These are phyloP conservation scores for Microplitis mediator DNA, from an alignment of 1,140 invertebrate genomes.

Conservation along the genomic window DNA sequence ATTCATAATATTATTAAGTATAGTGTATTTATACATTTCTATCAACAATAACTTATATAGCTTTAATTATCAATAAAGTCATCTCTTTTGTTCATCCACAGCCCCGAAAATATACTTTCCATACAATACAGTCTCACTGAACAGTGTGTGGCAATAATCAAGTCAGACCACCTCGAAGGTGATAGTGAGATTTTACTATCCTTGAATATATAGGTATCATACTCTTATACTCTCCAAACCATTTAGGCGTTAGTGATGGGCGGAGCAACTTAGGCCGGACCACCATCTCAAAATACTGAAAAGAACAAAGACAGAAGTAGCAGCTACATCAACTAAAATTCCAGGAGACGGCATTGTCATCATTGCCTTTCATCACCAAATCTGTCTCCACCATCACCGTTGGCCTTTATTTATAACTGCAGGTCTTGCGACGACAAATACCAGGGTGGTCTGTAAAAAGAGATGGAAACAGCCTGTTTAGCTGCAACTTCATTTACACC, in stretches of 20 bases:
- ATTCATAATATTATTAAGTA: too few relatives aligned
- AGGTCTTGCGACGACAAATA: slow-evolving; percentile 33
- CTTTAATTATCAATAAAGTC: too few relatives aligned
- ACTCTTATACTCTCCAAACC: neutral
- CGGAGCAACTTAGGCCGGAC: slow-evolving; percentile 1
- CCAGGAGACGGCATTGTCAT: slow-evolving; percentile 3
- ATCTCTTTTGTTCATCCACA: too few relatives aligned
- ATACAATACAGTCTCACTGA: too few relatives aligned
- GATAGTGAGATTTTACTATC: neutral
- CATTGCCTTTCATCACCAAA: neutral
- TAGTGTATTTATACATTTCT: too few relatives aligned
- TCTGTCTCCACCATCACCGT: slow-evolving; percentile 1
- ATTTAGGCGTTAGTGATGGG: slow-evolving; percentile 18
- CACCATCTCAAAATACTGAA: neutral
- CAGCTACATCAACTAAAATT: neutral
- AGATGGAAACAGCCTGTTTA: slow-evolving; percentile 11
- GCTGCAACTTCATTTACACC: slow-evolving; percentile 61
- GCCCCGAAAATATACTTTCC: too few relatives aligned
- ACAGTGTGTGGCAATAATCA: neutral
- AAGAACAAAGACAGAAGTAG: slow-evolving; percentile 1
- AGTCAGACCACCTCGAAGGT: neutral
- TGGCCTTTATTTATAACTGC: slow-evolving; percentile 22
- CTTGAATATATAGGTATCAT: neutral
- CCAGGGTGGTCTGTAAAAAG: slow-evolving; percentile 35
- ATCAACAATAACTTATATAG: too few relatives aligned